Evolutionary conservation across 35 echinoderm and acorn worm genomes (phyloP).

Genomic region (Eucidaris tribuloides): DNA sequence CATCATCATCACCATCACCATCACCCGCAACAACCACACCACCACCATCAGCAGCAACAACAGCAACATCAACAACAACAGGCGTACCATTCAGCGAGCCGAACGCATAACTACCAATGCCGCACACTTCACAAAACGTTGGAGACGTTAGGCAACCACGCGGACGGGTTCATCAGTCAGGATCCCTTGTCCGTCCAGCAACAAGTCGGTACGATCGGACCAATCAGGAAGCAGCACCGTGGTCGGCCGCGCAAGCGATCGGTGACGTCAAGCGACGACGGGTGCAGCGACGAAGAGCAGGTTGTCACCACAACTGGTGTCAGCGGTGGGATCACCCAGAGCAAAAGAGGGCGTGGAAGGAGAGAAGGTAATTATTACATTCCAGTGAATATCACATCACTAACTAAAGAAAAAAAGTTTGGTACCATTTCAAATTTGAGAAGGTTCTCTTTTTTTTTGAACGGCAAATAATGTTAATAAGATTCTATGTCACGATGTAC

Average conservation of each 20-base stretch:
- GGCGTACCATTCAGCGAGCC: neutral
- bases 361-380: conserved; percentile 64
- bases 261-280: conserved; percentile 16
- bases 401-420: too few species aligned
- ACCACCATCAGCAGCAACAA: neutral
- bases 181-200: neutral
- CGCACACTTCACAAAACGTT: conserved; percentile 26
- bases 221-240: conserved; percentile 41
- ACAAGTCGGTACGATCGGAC: neutral
- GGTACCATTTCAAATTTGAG: too few species aligned
- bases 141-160: neutral
- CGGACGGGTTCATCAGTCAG: neutral
- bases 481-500: too few species aligned
- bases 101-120: conserved; percentile 49
- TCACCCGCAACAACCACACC: neutral
- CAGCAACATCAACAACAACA: neutral
- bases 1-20: neutral
- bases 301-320: neutral
- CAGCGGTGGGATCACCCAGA: neutral
- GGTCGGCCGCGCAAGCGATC: conserved; percentile 39
- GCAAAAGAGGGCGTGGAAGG: conserved; percentile 38
- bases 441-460: too few species aligned
- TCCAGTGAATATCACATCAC: too few species aligned
- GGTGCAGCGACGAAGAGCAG: conserved; percentile 30
- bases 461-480: too few species aligned